Evolutionary conservation across 2,888 invertebrate species (phyloP), one percentile per base, ranked within the genome.

Genomic region (Mechanitis mazaeus): DNA sequence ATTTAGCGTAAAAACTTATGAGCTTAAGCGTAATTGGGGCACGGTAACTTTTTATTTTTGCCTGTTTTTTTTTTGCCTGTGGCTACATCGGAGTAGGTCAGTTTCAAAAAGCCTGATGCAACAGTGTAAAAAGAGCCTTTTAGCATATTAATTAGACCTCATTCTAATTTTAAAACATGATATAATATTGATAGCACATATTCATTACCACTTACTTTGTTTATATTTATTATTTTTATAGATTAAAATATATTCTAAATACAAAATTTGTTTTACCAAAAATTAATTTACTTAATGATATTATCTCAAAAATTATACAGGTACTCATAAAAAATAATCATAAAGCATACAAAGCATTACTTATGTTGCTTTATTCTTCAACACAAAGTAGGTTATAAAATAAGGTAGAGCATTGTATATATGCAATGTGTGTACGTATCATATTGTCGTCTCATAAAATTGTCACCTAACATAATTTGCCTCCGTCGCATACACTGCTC

Each of bases 1-100:
- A 61, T 61, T 38, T 61, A 61, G 58, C 54, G 47, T 50, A 58
- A 58, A 61, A 55, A 58, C 55, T 55, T 54, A 50, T 55, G 58
- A 45, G 42, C 28, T 50, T 50, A 31, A 45, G 45, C 58, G 33
- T 61, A 58, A 61, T 58, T 58, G 50, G 55, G 58, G 54, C 58
- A 58, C 31, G 47, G 38, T 58, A 46, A 35, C n/a, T 33, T 38
- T 56, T 45, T 50, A 50, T 50, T 50, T 50, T 31, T 28, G 50
- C 50, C 50, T 50, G 50, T 50, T 50, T 50, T 20, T 20, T 20
- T 20, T 50, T 31, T 6, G 50, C 50, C 50, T 50, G 31, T 50
- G 50, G 50, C 50, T 31, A 50, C 50, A 50, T 50, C 28, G 50
- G 28, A 50, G 31, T 50, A 50, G 50, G 50, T 50, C 50, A 50